Evolutionary conservation across 1,140 invertebrate species (phyloP).

Genomic region (Drusus annulatus): DNA sequence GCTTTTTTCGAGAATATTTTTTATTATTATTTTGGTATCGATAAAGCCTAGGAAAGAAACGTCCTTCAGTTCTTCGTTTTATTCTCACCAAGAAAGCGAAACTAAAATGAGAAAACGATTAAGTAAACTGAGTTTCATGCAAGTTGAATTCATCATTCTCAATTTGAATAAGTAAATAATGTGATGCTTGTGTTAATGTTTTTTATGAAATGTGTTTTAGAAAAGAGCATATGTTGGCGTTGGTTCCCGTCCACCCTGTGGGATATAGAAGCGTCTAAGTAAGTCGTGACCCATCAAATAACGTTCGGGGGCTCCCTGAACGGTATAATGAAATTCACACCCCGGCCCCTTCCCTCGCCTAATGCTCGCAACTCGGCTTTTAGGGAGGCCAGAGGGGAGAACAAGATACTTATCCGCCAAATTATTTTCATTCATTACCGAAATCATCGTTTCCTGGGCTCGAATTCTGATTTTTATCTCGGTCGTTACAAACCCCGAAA

Average conservation of each 20-base stretch:
- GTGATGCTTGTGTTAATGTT: too few species aligned
- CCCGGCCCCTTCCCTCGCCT: constrained; percentile 16
- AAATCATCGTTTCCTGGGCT: constrained; percentile 56
- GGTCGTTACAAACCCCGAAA: constrained; percentile 53
- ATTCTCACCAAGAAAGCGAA: too few species aligned
- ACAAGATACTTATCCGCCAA: constrained; percentile 73
- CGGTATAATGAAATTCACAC: constrained; percentile 70
- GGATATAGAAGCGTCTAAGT: constrained; percentile 28
- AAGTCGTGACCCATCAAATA: constrained; percentile 59
- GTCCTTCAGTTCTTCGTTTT: too few species aligned
- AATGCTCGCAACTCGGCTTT: constrained; percentile 58
- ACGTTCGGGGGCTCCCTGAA: constrained; percentile 60
- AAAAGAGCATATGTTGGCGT: too few species aligned
- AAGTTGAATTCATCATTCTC: too few species aligned
- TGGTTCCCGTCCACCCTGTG: constrained; percentile 11
- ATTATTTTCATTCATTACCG: constrained; percentile 70
- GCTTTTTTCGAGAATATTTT: background rate
- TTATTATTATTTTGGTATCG: too few species aligned
- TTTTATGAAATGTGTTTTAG: too few species aligned
- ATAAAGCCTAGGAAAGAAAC: too few species aligned
- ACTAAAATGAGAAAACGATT: too few species aligned
- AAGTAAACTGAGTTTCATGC: too few species aligned
- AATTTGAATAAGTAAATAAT: too few species aligned
- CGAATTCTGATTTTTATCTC: constrained; percentile 56
- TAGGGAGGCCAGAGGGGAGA: constrained; percentile 55